Conservation (phyloP, 2,797 vertebrate genomes). For the Podarcis siculus region DNA sequence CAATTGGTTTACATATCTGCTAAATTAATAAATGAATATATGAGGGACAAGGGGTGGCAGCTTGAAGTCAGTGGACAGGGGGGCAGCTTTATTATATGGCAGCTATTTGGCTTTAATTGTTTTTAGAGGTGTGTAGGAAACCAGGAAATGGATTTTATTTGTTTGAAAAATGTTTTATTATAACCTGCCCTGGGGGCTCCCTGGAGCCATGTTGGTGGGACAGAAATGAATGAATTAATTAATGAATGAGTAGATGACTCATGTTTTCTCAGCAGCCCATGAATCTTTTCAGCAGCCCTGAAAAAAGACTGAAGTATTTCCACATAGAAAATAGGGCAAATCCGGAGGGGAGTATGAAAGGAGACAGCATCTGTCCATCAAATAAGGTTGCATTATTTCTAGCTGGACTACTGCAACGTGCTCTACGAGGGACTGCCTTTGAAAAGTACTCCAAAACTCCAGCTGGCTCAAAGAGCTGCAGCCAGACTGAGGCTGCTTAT, state of each 20-base stretch:
- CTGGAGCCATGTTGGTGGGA: not conserved
- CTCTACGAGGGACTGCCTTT: not conserved
- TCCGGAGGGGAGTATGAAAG: not conserved
- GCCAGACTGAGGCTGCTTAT: no score
- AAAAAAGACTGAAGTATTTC: not conserved
- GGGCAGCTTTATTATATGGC: not conserved
- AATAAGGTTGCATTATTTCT: not conserved
- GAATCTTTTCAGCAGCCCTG: not conserved
- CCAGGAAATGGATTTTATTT: not conserved
- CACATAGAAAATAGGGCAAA: not conserved
- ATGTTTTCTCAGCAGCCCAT: not conserved
- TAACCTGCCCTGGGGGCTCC: not conserved
- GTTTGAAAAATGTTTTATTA: not conserved
- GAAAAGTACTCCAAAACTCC: not conserved
- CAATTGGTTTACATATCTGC: no score
- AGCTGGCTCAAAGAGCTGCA: not conserved
- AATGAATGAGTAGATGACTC: constrained; percentile 3
- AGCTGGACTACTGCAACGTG: not conserved
- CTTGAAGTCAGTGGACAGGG: not conserved
- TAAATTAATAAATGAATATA: no score
- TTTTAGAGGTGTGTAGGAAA: not conserved
- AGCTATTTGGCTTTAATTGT: not conserved
- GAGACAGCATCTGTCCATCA: no score
- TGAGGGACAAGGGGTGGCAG: no score
- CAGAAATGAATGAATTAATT: not conserved